Base-by-base conservation (phyloP, 2,888 invertebrate species). In the Drosophila colorata region DNA sequence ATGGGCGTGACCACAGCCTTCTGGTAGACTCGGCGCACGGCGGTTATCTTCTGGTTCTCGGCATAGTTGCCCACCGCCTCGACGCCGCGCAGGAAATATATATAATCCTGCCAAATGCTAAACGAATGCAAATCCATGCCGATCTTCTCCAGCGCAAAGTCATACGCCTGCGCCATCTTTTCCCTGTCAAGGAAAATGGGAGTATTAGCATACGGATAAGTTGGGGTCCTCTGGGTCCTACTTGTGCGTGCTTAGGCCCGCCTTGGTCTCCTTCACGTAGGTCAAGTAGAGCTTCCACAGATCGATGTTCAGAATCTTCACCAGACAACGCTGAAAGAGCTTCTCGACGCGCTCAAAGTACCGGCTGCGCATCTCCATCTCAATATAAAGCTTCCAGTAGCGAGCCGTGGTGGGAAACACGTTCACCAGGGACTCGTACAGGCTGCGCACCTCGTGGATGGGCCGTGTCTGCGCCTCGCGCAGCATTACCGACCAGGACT, bases 111-210 rank as follows among this genome's bases (percentile, higher is more conserved):
- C 98, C 99, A 99, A 69, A 99, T 97, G 8, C 97, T 96, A 91
- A 97, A 98, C 0, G 99, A 98, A 93, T 98, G 97, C 81, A 99
- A 96, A 90, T 99, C 99, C 95, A 99, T 96, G 0, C 99, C 99
- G 78, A 99, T 99, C 93, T 99, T 99, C 74, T 99, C 99, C 74
- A 99, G 93, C 0, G 99, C 99, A 93, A 99, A 99, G 93, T 99
- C 99, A 92, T 99, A 99, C 0, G 99, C 99, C 92, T 99, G 98
- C 0, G 99, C 99, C 97, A 99, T 97, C 93, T 99, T 99, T 92
- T 99, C 99, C 91, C 99, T 98, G 90, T 0, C 16, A 25, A 2
- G n/a, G 11, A 9, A 13, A 13, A 4, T 18, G 1, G 2, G 8
- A 38, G 6, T 5, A 38, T 46, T 40, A 38, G 3, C 5, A 18